Conservation (phyloP, 1,140 invertebrate genomes). For the Solenopsis fugax region DNA sequence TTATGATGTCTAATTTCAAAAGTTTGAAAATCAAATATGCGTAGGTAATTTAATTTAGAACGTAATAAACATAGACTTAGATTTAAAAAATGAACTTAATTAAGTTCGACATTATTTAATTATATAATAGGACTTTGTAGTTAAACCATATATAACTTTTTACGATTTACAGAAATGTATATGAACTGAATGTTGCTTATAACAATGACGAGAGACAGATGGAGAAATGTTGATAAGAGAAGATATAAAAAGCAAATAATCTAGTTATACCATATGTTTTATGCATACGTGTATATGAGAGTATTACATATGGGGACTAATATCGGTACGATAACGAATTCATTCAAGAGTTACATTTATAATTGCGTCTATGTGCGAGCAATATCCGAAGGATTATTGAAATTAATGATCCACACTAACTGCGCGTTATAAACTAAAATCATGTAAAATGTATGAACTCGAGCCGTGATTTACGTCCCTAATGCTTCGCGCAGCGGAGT, state of each 20-base stretch:
- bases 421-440: conserved; percentile 65
- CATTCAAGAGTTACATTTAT: conserved; percentile 12
- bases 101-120: conserved; percentile 53
- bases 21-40: neutral
- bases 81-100: conserved; percentile 52
- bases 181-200: conserved; percentile 15
- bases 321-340: conserved; percentile 22
- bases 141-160: conserved; percentile 53
- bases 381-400: conserved; percentile 61
- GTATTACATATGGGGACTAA: neutral
- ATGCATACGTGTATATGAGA: neutral
- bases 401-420: conserved; percentile 67
- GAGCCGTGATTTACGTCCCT: conserved; percentile 66
- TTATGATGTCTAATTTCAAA: no score
- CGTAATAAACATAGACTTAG: neutral
- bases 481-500: conserved; percentile 55
- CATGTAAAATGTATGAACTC: conserved; percentile 69
- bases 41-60: neutral
- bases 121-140: conserved; percentile 20
- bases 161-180: neutral
- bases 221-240: neutral
- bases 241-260: neutral
- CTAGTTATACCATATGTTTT: neutral
- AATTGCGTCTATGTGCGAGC: conserved; percentile 44
- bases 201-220: neutral